Conservation (phyloP, 2,888 invertebrate genomes). For the Nasonovia ribisnigri region DNA sequence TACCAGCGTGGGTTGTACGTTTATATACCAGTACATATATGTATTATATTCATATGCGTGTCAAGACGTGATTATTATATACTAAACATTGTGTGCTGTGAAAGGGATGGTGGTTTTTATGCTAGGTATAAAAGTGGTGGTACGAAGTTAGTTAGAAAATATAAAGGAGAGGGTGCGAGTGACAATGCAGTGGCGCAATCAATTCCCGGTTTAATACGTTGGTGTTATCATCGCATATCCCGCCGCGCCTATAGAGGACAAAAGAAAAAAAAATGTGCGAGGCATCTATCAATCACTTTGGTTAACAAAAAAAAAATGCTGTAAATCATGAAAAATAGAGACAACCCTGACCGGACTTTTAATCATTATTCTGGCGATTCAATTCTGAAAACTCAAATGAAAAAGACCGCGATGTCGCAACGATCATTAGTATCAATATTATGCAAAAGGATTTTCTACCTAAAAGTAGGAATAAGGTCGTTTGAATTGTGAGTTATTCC, state of each 20-base stretch:
- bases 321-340: not conserved
- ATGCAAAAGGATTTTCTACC: not conserved
- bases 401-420: not conserved
- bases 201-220: slow-evolving; percentile 30
- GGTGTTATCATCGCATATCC: slow-evolving; percentile 25
- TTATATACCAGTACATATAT: not conserved
- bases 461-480: not conserved
- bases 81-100: too few species aligned
- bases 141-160: not conserved
- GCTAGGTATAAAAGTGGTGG: not conserved
- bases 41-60: not conserved
- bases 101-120: too few species aligned
- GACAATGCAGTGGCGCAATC: slow-evolving; percentile 36
- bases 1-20: not conserved
- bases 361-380: slow-evolving; percentile 41
- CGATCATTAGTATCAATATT: not conserved
- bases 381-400: not conserved
- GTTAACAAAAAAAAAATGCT: not conserved
- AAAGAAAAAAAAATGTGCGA: slow-evolving; percentile 22
- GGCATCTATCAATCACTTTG: slow-evolving; percentile 51
- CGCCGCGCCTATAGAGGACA: not conserved
- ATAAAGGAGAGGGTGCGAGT: not conserved
- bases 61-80: not conserved
- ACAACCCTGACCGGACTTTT: not conserved
- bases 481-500: not conserved